phyloP scores from a whole-genome alignment of 1,140 invertebrate species.

The Macrostomum lignano region DNA sequence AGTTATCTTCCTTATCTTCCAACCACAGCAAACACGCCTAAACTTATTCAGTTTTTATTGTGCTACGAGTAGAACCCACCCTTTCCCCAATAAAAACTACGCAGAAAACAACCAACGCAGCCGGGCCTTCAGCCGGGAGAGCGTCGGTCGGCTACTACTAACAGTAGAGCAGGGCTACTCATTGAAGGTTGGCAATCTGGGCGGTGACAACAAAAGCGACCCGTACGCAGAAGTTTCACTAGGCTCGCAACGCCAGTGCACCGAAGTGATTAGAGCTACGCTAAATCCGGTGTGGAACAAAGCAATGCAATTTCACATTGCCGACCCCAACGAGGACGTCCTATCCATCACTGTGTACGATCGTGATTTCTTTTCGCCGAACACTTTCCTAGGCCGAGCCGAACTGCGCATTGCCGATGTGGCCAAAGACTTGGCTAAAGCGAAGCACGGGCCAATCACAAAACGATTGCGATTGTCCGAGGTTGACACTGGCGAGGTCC shows the following conservation, averaged over 20 bases:
- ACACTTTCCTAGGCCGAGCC: conserved; percentile 46
- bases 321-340: conserved; percentile 41
- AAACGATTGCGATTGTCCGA: conserved; percentile 41
- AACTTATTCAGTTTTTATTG: no score
- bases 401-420: no score
- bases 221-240: conserved; percentile 49
- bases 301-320: conserved; percentile 52
- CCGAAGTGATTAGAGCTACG: conserved; percentile 34
- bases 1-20: no score
- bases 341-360: conserved; percentile 48
- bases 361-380: conserved; percentile 44
- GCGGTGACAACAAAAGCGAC: conserved; percentile 33
- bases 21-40: no score
- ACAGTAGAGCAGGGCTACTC: no score
- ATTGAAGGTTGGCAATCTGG: no score
- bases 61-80: no score
- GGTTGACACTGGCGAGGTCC: conserved; percentile 40
- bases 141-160: no score
- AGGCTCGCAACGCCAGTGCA: conserved; percentile 44
- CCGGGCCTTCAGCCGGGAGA: no score
- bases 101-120: no score
- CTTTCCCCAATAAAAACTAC: no score
- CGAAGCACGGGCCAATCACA: conserved; percentile 35
- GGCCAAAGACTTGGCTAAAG: conserved; percentile 33
- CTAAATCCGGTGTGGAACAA: conserved; percentile 44